Evolutionary conservation across 2,113 vertebrate species (phyloP).

Genomic region (Bubo scandiacus): DNA sequence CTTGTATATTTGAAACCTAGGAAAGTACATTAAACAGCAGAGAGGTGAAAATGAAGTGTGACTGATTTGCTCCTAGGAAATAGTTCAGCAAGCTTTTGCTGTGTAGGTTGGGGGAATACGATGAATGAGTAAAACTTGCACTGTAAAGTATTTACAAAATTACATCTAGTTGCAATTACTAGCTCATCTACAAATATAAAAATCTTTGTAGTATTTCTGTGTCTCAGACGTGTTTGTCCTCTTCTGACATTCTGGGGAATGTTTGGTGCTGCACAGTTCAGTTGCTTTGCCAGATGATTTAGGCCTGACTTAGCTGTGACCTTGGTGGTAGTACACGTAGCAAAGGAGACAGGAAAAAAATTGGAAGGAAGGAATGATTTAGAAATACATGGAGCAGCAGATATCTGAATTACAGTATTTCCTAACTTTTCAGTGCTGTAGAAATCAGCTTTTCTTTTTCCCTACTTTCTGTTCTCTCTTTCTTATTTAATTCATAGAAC

Average conservation of each 20-base stretch:
- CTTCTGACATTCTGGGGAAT: not conserved
- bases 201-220: not conserved
- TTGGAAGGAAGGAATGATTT: not conserved
- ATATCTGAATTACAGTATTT: not conserved
- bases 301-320: not conserved
- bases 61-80: not conserved
- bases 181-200: not conserved
- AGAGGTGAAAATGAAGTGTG: not conserved
- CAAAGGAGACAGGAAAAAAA: not conserved
- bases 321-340: not conserved
- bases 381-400: not conserved
- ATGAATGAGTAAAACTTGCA: not conserved
- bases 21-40: not conserved
- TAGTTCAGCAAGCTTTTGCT: not conserved
- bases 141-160: not conserved
- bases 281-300: not conserved
- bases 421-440: not conserved
- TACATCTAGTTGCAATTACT: not conserved
- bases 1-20: not conserved
- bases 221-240: rapidly evolving
- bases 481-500: not conserved
- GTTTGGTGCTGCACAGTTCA: not conserved
- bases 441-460: not conserved
- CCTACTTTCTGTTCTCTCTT: not conserved
- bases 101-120: rapidly evolving